Evolutionary conservation across 2,888 invertebrate genomes (phyloP).

Genomic region (Troides aeacus): DNA sequence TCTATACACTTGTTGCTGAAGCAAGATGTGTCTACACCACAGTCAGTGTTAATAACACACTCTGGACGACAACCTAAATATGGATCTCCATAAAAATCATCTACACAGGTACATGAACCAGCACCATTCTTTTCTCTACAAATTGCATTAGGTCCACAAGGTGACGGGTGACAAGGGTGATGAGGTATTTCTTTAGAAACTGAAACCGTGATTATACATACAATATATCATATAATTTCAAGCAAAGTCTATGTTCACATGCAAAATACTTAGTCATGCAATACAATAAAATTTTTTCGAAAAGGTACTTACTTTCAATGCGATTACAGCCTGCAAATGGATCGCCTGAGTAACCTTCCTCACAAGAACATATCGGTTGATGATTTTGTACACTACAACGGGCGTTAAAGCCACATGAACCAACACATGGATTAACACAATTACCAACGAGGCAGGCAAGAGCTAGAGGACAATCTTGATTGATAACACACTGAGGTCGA

Average conservation of each 20-base stretch:
- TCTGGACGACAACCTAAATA: conserved; percentile 89
- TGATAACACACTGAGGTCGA: conserved; percentile 87
- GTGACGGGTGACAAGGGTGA: conserved; percentile 88
- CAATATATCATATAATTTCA: conserved; percentile 15
- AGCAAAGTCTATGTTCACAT: conserved; percentile 16
- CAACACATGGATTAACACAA: conserved; percentile 88
- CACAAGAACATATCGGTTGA: conserved; percentile 87
- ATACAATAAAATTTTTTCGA: conserved; percentile 22
- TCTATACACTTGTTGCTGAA: conserved; percentile 88
- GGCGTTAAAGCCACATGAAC: conserved; percentile 88
- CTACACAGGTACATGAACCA: conserved; percentile 87
- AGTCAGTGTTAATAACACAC: conserved; percentile 89
- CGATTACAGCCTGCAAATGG: conserved; percentile 87
- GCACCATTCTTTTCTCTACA: conserved; percentile 87
- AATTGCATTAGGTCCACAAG: conserved; percentile 89
- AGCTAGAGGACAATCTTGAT: conserved; percentile 87
- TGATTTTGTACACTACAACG: conserved; percentile 87
- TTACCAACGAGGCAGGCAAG: conserved; percentile 86
- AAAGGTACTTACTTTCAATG: conserved; percentile 74
- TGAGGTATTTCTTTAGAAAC: conserved; percentile 80
- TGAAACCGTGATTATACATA: conserved; percentile 57
- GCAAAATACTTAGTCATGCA: conserved; percentile 30
- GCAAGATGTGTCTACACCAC: conserved; percentile 85
- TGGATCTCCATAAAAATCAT: conserved; percentile 88
- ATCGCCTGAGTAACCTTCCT: conserved; percentile 87